Evolutionary conservation across 2,888 invertebrate genomes (phyloP).

Genomic region (Athalia rosae): DNA sequence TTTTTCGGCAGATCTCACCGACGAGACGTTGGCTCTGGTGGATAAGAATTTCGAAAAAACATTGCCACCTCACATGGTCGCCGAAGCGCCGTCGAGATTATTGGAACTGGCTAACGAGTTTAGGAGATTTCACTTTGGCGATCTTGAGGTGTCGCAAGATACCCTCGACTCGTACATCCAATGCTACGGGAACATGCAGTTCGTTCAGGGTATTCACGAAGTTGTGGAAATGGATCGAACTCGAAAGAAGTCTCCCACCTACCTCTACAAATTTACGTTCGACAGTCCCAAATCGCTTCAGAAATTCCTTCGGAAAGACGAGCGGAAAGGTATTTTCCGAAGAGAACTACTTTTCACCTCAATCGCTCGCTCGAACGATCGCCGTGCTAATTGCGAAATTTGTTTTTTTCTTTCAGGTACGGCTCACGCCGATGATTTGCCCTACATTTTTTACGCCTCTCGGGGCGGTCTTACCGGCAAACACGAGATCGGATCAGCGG

Average conservation of each 20-base stretch:
- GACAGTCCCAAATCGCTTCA: constrained; percentile 57
- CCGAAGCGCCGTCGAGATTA: constrained; percentile 39
- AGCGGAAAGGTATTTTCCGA: background rate
- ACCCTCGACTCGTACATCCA: constrained; percentile 74
- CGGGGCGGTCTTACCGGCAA: constrained; percentile 34
- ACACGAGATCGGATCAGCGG: constrained; percentile 55
- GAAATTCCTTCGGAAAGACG: background rate
- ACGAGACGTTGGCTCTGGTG: constrained; percentile 25
- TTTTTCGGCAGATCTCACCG: background rate
- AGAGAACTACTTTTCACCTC: background rate
- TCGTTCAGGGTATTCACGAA: constrained; percentile 73
- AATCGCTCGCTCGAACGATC: background rate
- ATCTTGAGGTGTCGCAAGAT: constrained; percentile 62
- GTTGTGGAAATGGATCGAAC: constrained; percentile 70
- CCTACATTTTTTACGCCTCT: background rate
- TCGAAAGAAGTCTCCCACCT: constrained; percentile 73
- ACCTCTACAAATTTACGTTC: constrained; percentile 78
- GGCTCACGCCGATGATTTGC: constrained; percentile 34
- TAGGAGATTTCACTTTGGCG: constrained; percentile 75
- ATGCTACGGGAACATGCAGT: constrained; percentile 76
- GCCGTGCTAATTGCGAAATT: background rate
- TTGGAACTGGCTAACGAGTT: constrained; percentile 68
- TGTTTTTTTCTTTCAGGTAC: constrained; percentile 28
- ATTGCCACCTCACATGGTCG: constrained; percentile 70
- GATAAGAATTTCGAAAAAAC: constrained; percentile 67